Evolutionary conservation across 2,888 invertebrate genomes (phyloP), one percentile per base, ranked within the genome.

Genomic region (Oscheius sp.): DNA sequence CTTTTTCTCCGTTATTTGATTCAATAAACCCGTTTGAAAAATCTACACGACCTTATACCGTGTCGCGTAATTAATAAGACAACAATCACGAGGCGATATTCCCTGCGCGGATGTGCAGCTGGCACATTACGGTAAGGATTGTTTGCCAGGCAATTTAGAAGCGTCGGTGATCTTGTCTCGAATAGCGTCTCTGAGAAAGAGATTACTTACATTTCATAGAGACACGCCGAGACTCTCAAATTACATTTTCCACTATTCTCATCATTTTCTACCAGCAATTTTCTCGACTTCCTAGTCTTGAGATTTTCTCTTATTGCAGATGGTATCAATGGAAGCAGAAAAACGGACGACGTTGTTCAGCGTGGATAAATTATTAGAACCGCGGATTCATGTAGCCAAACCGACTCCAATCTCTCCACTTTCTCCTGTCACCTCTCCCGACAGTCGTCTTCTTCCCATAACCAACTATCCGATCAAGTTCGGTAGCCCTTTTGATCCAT

Each of bases 331-430:
- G 54, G 71, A 68, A 44, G 70, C 71, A 20, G 61, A 68, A n/a
- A 75, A 72, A 54, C 50, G 54, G 17, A 63, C 68, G 0, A 57
- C 69, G 22, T 26, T 75, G 54, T 75, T 75, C 70, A 75, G 75
- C 51, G 75, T 75, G 36, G 75, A 71, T 26, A 71, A 72, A 44
- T 30, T 75, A 2, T 41, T 75, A 14, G 75, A 75, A 54, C 67
- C 71, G n/a, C 50, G 47, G 62, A 33, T 44, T n/a, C 49, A 59
- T 5, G 66, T 67, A 6, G 20, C 63, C 17, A 71, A 72, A 56
- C 70, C 72, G 20, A 41, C 54, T 3, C 70, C 72, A 5, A 20
- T 67, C 12, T 9, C 51, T n/a, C 64, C 64, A 3, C 20, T 54
- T 5, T 59, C 59, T 22, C 59, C 59, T 8, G n/a, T 41, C 12